These are phyloP conservation scores for Craseonycteris thonglongyai DNA, from an alignment of 2,113 vertebrate species.

Conservation along the genomic window DNA sequence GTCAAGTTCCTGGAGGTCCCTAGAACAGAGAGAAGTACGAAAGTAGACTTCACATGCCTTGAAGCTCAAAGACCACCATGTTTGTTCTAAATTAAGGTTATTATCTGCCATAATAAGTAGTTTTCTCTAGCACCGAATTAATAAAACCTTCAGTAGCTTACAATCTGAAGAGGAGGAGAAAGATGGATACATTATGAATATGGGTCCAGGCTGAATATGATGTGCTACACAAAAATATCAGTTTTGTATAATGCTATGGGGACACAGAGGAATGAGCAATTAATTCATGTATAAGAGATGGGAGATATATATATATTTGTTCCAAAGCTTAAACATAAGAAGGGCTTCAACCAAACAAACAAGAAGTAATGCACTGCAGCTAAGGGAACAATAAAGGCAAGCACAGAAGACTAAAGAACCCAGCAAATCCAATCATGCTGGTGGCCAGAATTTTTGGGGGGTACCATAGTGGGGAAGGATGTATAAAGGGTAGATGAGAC, in stretches of 20 bases:
- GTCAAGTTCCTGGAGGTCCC: constrained; percentile 96
- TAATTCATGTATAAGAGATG: not conserved
- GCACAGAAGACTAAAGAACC: not conserved
- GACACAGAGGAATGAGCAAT: not conserved
- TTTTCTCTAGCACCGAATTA: not conserved
- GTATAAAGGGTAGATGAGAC: not conserved
- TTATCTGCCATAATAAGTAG: not conserved
- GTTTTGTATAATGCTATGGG: not conserved
- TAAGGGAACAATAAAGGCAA: not conserved
- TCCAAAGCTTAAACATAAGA: not conserved
- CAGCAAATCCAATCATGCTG: not conserved
- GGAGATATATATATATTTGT: not conserved
- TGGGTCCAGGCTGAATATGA: not conserved
- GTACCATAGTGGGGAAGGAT: not conserved
- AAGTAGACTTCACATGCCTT: not conserved
- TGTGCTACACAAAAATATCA: not conserved
- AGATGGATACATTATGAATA: not conserved
- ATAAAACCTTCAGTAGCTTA: not conserved
- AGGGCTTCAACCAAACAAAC: not conserved
- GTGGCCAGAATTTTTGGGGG: not conserved
- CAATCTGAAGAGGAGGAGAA: not conserved
- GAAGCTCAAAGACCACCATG: not conserved
- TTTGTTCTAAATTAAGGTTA: not conserved
- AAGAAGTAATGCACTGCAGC: not conserved
- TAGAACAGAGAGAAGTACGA: constrained; percentile 50